Conservation (phyloP, 2,113 vertebrate genomes). For the Amia ocellicauda region DNA sequence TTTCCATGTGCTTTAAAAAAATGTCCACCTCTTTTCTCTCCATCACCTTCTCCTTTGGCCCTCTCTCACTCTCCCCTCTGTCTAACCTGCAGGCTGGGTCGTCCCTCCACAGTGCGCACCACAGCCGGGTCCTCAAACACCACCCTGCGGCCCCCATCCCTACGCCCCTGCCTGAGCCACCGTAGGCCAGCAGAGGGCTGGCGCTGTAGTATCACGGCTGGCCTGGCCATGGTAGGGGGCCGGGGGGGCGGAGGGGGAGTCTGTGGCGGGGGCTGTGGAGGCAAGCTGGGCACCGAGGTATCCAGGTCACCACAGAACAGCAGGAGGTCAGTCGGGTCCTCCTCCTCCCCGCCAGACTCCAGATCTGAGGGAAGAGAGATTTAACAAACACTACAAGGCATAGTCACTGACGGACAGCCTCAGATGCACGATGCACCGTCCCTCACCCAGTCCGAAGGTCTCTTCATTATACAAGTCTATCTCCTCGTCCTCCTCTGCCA, state of each 20-base stretch:
- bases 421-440: not conserved
- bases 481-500: slow-evolving; percentile 79
- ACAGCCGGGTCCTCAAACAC: slow-evolving; percentile 80
- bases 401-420: not conserved
- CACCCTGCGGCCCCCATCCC: slow-evolving; percentile 35
- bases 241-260: slow-evolving; percentile 10
- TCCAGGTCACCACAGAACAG: slow-evolving; percentile 29
- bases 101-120: slow-evolving; percentile 70
- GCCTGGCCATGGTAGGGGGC: slow-evolving; percentile 33
- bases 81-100: slow-evolving; percentile 70
- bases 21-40: too few species aligned
- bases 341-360: slow-evolving; percentile 26
- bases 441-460: slow-evolving; percentile 77
- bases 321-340: slow-evolving; percentile 25
- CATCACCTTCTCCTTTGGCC: too few species aligned
- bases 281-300: slow-evolving; percentile 36
- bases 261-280: not conserved
- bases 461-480: slow-evolving; percentile 80
- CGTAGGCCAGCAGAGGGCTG: slow-evolving; percentile 23
- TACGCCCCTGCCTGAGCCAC: slow-evolving; percentile 34
- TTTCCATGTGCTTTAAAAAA: too few species aligned
- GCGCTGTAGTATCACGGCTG: slow-evolving; percentile 17
- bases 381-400: not conserved
- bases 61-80: too few species aligned
- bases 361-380: slow-evolving; percentile 32